Percentiles rank a stretch among this genome's conserved stretches.
Evolutionary conservation across 2,113 vertebrate species (phyloP).

Genomic region (Scomber japonicus): DNA sequence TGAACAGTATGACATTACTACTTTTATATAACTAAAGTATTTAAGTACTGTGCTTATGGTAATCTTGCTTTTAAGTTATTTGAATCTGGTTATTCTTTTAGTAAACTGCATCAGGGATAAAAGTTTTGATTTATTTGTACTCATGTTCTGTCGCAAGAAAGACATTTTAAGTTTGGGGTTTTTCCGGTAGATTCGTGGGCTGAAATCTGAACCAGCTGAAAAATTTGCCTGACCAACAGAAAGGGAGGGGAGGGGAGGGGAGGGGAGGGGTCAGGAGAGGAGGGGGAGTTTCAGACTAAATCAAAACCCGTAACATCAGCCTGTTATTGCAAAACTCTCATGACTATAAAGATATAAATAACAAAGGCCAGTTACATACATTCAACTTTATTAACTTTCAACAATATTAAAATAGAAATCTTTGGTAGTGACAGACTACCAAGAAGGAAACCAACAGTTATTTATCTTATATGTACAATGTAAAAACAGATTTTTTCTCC

Average conservation of each 20-base stretch:
- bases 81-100: too few species aligned
- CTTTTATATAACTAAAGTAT: too few species aligned
- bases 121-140: too few species aligned
- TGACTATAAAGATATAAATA: neutral
- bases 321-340: too few species aligned
- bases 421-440: neutral
- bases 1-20: too few species aligned
- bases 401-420: neutral
- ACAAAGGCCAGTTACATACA: neutral
- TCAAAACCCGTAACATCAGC: neutral
- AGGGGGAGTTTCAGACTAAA: neutral
- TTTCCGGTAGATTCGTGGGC: too few species aligned
- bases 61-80: too few species aligned
- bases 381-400: conserved; percentile 48
- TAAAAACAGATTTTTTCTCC: conserved; percentile 9
- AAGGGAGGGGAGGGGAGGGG: neutral
- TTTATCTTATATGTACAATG: neutral
- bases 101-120: too few species aligned
- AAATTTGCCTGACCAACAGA: neutral
- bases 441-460: neutral
- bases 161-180: too few species aligned
- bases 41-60: too few species aligned
- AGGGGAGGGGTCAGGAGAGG: neutral
- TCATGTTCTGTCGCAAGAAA: neutral
- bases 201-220: neutral